Conservation (phyloP, 2,888 invertebrate genomes). For the Busseola fusca region DNA sequence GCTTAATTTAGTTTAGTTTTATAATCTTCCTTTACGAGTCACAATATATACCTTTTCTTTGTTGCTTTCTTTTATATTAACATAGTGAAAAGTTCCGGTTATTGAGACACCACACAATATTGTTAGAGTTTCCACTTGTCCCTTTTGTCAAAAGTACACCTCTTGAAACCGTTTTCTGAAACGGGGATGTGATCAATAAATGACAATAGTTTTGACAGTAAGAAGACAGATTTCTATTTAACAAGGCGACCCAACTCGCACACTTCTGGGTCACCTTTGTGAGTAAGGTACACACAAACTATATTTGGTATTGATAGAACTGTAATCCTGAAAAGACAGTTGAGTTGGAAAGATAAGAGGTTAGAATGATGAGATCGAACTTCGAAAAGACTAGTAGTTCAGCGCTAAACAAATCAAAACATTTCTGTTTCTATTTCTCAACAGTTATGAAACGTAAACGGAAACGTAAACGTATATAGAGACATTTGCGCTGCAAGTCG, state of each 20-base stretch:
- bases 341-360: not conserved
- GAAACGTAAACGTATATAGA: not conserved
- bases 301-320: not conserved
- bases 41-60: too few relatives aligned
- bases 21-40: too few relatives aligned
- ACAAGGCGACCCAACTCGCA: constrained; percentile 35
- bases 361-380: not conserved
- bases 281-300: constrained; percentile 15
- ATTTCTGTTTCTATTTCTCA: too few relatives aligned
- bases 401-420: not conserved
- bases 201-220: constrained; percentile 18
- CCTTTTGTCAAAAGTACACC: not conserved
- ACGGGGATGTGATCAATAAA: constrained; percentile 14
- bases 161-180: constrained; percentile 1
- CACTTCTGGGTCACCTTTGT: not conserved
- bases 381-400: not conserved
- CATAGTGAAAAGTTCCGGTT: not conserved
- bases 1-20: too few relatives aligned
- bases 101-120: not conserved
- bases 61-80: too few relatives aligned
- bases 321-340: not conserved
- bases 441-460: too few relatives aligned
- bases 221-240: constrained; percentile 40
- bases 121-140: not conserved
- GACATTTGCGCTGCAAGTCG: not conserved